Evolutionary conservation across 1,140 invertebrate genomes (phyloP), one percentile per base, ranked within the genome.

Genomic region (Leptinotarsa lineolata): DNA sequence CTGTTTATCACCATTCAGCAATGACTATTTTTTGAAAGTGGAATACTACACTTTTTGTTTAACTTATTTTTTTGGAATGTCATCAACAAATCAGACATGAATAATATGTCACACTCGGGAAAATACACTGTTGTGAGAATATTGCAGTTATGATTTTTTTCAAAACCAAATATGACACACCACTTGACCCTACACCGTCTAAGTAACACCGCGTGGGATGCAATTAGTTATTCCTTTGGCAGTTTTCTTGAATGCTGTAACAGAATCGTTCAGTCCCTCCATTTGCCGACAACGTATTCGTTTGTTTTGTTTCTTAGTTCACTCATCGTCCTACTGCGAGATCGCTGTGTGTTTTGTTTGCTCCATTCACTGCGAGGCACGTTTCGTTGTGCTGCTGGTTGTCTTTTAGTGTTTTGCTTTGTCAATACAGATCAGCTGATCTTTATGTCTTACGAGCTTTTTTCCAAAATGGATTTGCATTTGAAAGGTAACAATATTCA

Each of bases 231-330:
- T 65, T 16, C 39, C 63, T 18, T 22, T 15, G 20, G 13, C 45
- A 16, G 12, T 68, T 15, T 44, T 20, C 39, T 21, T 15, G 16
- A 68, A 68, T 44, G 46, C 18, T 21, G 68, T 67, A 48, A 63
- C 63, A 54, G 6, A 15, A 18, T n/a, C 48, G 73, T 65, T 63
- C 68, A 39, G 59, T 74, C 48, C 68, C 68, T 69, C 73, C 73
- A 70, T 69, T 74, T 74, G 22, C 60, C 60, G 21, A 24, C 45
- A 24, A 63, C 67, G 22, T 45, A 70, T 68, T 68, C 46, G 44
- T 65, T 65, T 65, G 63, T 65, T 65, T 63, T 65, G 15, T 22
- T 65, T n/a, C n/a, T 48, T 4, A 16, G 45, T 68, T 39, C 67
- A 54, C 48, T 54, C 48, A 54, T 54, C 67, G 44, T 16, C 39